Base-by-base conservation (phyloP, 2,113 vertebrate species). In the Coptodon rendalli region DNA sequence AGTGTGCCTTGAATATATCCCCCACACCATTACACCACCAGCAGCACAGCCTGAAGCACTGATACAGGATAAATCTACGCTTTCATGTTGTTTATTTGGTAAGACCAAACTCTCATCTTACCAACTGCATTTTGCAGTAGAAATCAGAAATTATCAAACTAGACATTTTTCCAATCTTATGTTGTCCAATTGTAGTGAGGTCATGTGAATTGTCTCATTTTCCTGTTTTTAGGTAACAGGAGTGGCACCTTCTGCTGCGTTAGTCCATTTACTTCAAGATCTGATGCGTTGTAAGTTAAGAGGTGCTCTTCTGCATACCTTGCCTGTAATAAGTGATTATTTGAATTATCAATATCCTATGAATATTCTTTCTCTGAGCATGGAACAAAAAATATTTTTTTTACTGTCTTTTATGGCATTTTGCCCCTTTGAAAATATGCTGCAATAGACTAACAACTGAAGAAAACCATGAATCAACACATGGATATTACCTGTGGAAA, bases 301-400 rank as follows among this genome's bases (percentile, higher is more conserved):
- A 71, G 36, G 38, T 14, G 63, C 38, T 27, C 38, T 73, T 17
- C 38, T 27, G 68, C 22, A 73, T 27, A 73, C 3, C 22, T 73
- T 45, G 22, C 22, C 22, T 45, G 1, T 16, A 45, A 73, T 6
- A 27, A 43, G n/a, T 16, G 38, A 13, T 71, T 71, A 71, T 43
- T 43, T 40, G 36, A 68, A 12, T 73, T 73, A 45, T n/a, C 31
- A 38, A n/a, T 38, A 66, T 66, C 31, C 61, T 66, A 12, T 38
- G 17, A 36, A n/a, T 66, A 66, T 66, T 66, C 61, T 36, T 38
- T 38, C 61, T 12, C 61, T 66, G 2, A 66, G 10, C 61, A 66
- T 66, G 61, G 17, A n/a, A 36, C 31, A 63, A 63, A 31, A 31
- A 10, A 17, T 0, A 0, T 10, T 10, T 10, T 61, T 61, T 61